phyloP scores from a whole-genome alignment of 2,113 vertebrate genomes.

The Prinia subflava region DNA sequence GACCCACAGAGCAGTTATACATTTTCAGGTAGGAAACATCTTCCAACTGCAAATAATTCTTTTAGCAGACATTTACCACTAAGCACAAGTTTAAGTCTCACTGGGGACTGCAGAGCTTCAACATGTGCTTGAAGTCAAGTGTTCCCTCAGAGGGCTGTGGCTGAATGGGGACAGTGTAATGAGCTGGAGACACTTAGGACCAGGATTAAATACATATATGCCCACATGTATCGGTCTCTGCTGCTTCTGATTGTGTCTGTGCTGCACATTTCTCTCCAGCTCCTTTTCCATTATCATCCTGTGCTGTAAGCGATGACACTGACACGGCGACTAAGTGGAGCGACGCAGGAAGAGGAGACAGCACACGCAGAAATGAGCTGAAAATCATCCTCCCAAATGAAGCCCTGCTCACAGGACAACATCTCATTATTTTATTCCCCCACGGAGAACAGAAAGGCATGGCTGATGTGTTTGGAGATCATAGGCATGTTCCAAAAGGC shows the following conservation, averaged over 20 bases:
- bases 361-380: rapidly evolving
- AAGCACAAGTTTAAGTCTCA: not conserved
- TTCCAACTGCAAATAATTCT: not conserved
- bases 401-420: not conserved
- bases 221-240: not conserved
- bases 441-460: not conserved
- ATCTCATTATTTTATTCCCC: slow-evolving; percentile 49
- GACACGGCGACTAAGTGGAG: not conserved
- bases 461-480: not conserved
- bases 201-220: not conserved
- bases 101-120: not conserved
- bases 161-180: not conserved
- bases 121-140: not conserved
- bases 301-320: not conserved
- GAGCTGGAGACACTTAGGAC: not conserved
- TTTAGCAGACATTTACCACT: not conserved
- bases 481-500: not conserved
- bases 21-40: not conserved
- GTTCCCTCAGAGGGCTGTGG: not conserved
- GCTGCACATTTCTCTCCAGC: not conserved
- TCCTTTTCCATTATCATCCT: not conserved
- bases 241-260: not conserved
- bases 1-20: not conserved
- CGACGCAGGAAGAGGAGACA: not conserved
- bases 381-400: not conserved